Conservation (phyloP, 2,113 vertebrate species). For the Monopterus albus region DNA sequence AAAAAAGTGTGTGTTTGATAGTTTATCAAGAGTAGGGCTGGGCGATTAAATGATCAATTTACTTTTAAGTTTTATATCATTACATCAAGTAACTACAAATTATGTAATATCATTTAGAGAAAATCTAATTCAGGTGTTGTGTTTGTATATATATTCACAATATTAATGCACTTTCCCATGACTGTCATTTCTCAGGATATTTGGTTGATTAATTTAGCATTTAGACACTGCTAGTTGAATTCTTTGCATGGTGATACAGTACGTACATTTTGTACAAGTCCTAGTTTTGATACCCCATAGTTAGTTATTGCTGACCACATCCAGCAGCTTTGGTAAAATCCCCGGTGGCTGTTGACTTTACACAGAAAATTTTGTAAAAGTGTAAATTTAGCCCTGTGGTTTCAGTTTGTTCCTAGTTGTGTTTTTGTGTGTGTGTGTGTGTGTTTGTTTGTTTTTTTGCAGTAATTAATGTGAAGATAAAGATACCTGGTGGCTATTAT, state of each 20-base stretch:
- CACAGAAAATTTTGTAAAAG: slow-evolving; percentile 12
- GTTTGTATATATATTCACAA: background rate
- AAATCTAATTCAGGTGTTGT: background rate
- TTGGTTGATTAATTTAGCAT: background rate
- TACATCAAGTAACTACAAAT: background rate
- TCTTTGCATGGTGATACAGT: background rate
- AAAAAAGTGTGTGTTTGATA: background rate
- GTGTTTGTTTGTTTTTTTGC: background rate
- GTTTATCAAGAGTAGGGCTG: background rate
- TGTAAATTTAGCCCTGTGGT: slow-evolving; percentile 13
- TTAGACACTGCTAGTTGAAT: background rate
- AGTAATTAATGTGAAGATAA: slow-evolving; percentile 30
- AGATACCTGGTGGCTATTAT: slow-evolving; percentile 18
- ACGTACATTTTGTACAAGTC: background rate
- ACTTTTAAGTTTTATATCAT: too few species aligned
- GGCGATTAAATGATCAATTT: too few species aligned
- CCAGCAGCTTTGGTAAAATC: slow-evolving; percentile 2
- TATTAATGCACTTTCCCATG: background rate
- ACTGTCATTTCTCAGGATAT: background rate
- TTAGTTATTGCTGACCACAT: slow-evolving; percentile 5
- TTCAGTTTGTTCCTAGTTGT: too few species aligned
- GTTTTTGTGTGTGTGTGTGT: too few species aligned
- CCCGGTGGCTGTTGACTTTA: slow-evolving; percentile 1
- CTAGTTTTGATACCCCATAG: background rate
- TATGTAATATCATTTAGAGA: background rate